Conservation (phyloP, 1,140 invertebrate genomes). For the Ylistrum balloti region DNA sequence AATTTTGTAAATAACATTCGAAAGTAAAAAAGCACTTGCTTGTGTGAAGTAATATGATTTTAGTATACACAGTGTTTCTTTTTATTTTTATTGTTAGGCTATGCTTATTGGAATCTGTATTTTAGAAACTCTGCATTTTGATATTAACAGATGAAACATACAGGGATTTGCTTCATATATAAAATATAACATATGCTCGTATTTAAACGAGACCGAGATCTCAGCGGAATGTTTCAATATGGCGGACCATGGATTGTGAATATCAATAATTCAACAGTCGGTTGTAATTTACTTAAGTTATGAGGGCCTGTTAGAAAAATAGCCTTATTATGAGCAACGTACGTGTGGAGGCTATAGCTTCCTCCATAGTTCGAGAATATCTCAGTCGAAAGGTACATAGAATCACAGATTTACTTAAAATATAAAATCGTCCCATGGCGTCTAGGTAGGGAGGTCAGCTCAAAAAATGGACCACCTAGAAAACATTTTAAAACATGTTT, state of each 20-base stretch:
- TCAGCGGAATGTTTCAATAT: slow-evolving; percentile 70
- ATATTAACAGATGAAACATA: no score
- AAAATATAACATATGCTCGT: not conserved
- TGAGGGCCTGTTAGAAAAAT: slow-evolving; percentile 7
- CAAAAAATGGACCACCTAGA: no score
- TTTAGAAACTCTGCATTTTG: no score
- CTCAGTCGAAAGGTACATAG: slow-evolving; percentile 75
- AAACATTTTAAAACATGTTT: no score
- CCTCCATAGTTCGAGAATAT: slow-evolving; percentile 79
- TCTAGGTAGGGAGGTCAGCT: no score
- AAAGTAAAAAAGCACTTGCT: not conserved
- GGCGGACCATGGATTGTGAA: slow-evolving; percentile 52
- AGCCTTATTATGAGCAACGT: slow-evolving; percentile 57
- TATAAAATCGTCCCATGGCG: no score
- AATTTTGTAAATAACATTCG: not conserved
- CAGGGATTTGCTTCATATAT: no score
- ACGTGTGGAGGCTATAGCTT: slow-evolving; percentile 70
- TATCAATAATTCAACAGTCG: not conserved
- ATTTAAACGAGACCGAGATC: not conserved
- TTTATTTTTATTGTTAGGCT: no score
- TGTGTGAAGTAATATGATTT: not conserved
- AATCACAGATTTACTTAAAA: not conserved
- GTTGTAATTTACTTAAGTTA: not conserved
- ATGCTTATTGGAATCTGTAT: no score
- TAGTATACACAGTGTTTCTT: not conserved